Percentiles rank a stretch among this genome's conserved stretches.
Evolutionary conservation across 2,113 vertebrate species (phyloP).

Genomic region (Uria lomvia): DNA sequence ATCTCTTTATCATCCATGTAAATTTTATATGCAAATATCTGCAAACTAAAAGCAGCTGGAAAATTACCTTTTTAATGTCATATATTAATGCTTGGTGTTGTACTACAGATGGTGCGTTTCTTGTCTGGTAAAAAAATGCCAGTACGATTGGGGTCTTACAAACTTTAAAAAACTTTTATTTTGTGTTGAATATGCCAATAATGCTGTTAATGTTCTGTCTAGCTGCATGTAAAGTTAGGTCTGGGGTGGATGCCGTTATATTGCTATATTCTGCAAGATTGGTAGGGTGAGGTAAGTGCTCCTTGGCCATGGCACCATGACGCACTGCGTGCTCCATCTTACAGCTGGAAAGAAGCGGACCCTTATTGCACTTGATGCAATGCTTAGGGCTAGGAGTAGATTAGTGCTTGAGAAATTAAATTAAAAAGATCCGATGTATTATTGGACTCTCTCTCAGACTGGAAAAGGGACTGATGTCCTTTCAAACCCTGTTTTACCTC

Average conservation of each 20-base stretch:
- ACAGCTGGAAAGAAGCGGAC: neutral
- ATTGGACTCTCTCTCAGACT: neutral
- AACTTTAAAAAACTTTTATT: neutral
- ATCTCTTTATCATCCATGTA: neutral
- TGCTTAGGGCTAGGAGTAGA: neutral
- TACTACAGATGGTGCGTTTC: neutral
- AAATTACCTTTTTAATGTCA: constrained; percentile 5
- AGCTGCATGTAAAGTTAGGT: neutral
- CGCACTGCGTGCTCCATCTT: neutral
- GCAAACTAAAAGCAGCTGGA: neutral
- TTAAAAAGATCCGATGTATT: neutral
- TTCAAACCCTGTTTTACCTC: neutral
- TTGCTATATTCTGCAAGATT: neutral
- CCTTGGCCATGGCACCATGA: fast-evolving
- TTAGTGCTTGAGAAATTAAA: neutral
- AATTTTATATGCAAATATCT: constrained; percentile 9
- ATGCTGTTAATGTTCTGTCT: neutral
- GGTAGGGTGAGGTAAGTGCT: neutral
- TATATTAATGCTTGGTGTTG: neutral
- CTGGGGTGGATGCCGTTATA: neutral
- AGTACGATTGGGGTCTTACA: neutral
- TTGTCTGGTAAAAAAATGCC: neutral
- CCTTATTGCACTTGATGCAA: neutral
- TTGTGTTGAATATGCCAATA: neutral
- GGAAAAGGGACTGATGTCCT: neutral